Conservation (phyloP, 1,140 invertebrate genomes). For the Campoletis sonorensis region DNA sequence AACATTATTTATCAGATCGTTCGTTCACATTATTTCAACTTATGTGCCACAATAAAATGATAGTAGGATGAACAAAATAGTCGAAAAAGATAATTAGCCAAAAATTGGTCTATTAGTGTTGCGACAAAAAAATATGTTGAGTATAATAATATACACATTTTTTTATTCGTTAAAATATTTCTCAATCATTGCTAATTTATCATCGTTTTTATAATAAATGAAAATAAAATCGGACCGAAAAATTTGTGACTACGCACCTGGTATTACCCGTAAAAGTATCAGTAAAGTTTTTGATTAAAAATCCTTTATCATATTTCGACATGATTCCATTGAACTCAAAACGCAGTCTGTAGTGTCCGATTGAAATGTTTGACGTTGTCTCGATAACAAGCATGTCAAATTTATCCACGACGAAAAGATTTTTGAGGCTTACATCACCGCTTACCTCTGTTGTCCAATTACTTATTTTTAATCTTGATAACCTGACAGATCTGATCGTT, state of each 20-base stretch:
- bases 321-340: slow-evolving; percentile 31
- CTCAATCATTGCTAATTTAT: too few relatives aligned
- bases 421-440: not conserved
- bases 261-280: not conserved
- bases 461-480: not conserved
- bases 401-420: not conserved
- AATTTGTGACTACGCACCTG: not conserved
- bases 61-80: too few relatives aligned
- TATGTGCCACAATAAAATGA: too few relatives aligned
- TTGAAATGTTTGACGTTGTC: not conserved
- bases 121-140: too few relatives aligned
- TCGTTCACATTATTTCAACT: too few relatives aligned
- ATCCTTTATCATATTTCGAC: slow-evolving; percentile 17
- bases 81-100: too few relatives aligned
- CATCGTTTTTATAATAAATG: too few relatives aligned
- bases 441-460: not conserved
- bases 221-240: too few relatives aligned
- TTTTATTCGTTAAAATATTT: too few relatives aligned
- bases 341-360: not conserved
- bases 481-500: slow-evolving; percentile 10
- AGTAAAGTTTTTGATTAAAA: slow-evolving; percentile 22
- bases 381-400: slow-evolving; percentile 25
- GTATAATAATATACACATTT: too few relatives aligned
- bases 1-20: too few relatives aligned
- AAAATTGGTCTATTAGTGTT: too few relatives aligned